A percentile compares a stretch with the other conserved stretches of the same genome.
phyloP scores from a whole-genome alignment of 2,113 vertebrate genomes.

The Eudorcas thomsonii region DNA sequence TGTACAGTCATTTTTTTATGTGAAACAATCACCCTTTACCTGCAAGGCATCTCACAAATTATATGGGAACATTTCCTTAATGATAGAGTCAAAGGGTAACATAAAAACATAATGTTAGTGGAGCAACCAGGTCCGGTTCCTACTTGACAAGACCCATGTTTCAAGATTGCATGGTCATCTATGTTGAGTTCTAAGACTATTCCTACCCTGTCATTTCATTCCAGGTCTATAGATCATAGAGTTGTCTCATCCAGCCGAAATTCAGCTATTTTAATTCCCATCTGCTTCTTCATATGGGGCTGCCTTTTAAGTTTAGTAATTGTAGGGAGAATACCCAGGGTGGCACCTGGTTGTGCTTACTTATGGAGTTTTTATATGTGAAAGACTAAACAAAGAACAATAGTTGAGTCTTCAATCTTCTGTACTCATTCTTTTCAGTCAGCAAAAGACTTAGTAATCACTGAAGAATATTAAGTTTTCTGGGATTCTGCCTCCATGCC shows the following conservation, averaged over 20 bases:
- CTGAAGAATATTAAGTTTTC: neutral
- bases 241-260: conserved; percentile 52
- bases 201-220: conserved; percentile 57
- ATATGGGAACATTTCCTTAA: conserved; percentile 60
- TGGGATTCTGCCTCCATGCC: neutral
- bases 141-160: conserved; percentile 39
- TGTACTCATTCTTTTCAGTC: neutral
- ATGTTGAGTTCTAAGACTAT: conserved; percentile 30
- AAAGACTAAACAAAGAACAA: conserved; percentile 8
- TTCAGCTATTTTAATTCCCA: conserved; percentile 31
- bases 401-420: neutral
- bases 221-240: conserved; percentile 25
- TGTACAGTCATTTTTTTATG: neutral
- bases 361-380: neutral
- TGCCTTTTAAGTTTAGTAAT: conserved; percentile 51
- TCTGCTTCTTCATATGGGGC: neutral
- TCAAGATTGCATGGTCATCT: neutral
- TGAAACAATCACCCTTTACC: conserved; percentile 35
- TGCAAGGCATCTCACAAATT: conserved; percentile 53
- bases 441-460: neutral
- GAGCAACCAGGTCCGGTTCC: conserved; percentile 52
- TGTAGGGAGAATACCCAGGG: conserved; percentile 13
- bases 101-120: conserved; percentile 50
- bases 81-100: conserved; percentile 17
- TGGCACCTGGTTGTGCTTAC: neutral